These are phyloP conservation scores for Zophobas morio DNA, from an alignment of 1,140 invertebrate genomes.

Conservation along the genomic window DNA sequence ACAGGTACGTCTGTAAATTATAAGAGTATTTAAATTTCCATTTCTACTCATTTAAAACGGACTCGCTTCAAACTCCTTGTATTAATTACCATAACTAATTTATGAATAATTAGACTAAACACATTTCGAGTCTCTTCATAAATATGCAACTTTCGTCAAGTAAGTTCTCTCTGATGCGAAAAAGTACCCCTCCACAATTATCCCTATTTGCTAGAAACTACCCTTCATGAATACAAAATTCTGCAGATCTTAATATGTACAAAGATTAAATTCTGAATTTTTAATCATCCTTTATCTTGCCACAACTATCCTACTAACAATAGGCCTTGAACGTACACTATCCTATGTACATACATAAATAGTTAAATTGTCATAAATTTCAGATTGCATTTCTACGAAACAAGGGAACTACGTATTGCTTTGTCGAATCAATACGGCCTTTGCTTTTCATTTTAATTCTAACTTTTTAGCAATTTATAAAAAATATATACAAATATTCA, in stretches of 20 bases:
- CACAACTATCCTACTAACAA: background rate
- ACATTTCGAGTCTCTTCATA: slow-evolving; percentile 51
- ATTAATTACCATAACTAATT: slow-evolving; percentile 57
- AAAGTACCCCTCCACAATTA: slow-evolving; percentile 21
- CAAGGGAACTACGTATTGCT: background rate
- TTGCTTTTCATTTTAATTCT: background rate
- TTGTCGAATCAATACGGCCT: background rate
- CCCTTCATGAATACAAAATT: slow-evolving; percentile 21
- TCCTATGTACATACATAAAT: slow-evolving; percentile 14
- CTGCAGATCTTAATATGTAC: background rate
- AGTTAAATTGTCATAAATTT: background rate
- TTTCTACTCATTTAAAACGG: slow-evolving; percentile 48
- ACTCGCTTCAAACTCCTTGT: slow-evolving; percentile 44
- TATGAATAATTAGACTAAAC: slow-evolving; percentile 53
- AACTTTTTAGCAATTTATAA: too few relatives aligned
- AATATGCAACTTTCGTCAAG: slow-evolving; percentile 50
- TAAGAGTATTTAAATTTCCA: slow-evolving; percentile 54
- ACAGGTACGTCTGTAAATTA: slow-evolving; percentile 43
- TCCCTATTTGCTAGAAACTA: slow-evolving; percentile 27
- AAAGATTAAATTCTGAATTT: slow-evolving; percentile 26
- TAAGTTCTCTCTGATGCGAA: slow-evolving; percentile 22
- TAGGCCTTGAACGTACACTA: background rate
- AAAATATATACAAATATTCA: too few relatives aligned
- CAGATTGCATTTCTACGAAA: background rate
- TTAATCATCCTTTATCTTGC: slow-evolving; percentile 18